A percentile compares a stretch with the other conserved stretches of the same genome.
Conservation (phyloP, 2,797 vertebrate species). For the Cottoperca gobio region DNA sequence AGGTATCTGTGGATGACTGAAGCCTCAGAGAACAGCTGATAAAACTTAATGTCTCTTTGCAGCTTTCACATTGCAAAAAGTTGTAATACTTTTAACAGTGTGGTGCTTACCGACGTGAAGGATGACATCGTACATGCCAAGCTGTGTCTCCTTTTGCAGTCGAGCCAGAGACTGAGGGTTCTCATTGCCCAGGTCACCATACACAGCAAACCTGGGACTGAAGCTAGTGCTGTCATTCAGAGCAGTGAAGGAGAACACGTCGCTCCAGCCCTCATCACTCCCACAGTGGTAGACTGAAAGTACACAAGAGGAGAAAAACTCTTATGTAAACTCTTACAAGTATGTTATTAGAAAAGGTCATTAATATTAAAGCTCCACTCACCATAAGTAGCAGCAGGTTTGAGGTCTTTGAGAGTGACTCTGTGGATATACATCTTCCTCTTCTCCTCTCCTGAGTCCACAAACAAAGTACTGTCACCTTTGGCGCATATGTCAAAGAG, state of each 20-base stretch:
- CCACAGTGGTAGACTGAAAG: slow-evolving; percentile 91
- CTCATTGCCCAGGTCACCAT: slow-evolving; percentile 91
- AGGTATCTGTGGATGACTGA: slow-evolving; percentile 30
- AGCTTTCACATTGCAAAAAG: not conserved
- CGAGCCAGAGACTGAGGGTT: slow-evolving; percentile 92
- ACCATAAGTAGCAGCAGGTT: slow-evolving; percentile 87
- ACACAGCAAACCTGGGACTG: slow-evolving; percentile 89
- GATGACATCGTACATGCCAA: slow-evolving; percentile 88
- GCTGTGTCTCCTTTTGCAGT: slow-evolving; percentile 89
- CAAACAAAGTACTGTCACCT: slow-evolving; percentile 82
- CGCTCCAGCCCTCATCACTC: slow-evolving; percentile 88
- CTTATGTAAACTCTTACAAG: not conserved
- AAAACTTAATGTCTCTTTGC: not conserved
- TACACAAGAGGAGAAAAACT: not conserved
- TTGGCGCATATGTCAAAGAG: slow-evolving; percentile 78
- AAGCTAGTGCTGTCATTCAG: slow-evolving; percentile 83
- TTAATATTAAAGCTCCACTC: slow-evolving; percentile 43
- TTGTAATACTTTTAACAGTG: not conserved
- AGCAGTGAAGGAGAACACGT: slow-evolving; percentile 85
- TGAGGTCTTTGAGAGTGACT: slow-evolving; percentile 84
- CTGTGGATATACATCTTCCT: slow-evolving; percentile 88
- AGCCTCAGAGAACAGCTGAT: not conserved
- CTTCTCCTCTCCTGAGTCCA: slow-evolving; percentile 86
- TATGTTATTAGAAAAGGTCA: not conserved
- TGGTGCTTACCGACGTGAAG: slow-evolving; percentile 88